Evolutionary conservation across 1,140 invertebrate species (phyloP), one percentile per base, ranked within the genome.

Genomic region (Andricus grossulariae): DNA sequence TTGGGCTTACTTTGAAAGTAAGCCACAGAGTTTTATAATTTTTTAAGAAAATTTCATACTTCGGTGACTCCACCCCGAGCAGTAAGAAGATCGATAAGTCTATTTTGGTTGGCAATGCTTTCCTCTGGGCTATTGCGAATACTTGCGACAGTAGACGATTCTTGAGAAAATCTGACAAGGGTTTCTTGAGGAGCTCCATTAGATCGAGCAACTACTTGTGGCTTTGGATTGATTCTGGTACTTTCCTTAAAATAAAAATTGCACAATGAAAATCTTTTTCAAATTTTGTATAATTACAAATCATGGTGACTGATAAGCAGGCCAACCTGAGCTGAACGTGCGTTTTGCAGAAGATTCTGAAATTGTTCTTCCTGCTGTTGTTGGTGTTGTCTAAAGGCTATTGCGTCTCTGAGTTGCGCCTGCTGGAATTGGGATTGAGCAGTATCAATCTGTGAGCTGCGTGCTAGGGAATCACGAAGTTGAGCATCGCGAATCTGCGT

Each of bases 1-100:
- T n/a, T 70, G 15, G 19, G 19, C 32, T 70, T 13, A 32, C 6
- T 16, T 15, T 11, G 32, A 1, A 0, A 6, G 25, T 32, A 32
- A 32, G 2, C 25, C 25, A 32, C 2, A 32, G 19, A 21, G 0
- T 32, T 16, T 32, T 21, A 0, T 13, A 70, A 32, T 21, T 32
- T n/a, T 5, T 12, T 21, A 16, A 16, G 18, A 72, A 55, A 25
- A 19, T 16, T 2, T 72, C 25, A 79, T 84, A 89, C 86, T 87
- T 93, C 91, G 66, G 92, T 84, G 50, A 92, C 85, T 57, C 89
- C 89, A 76, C 92, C 89, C 60, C 86, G 89, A 60, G 90, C 92
- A 19, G 92, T 92, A 21, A 93, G 84, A 50, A 93, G 87, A 60
- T 93, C 89, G 73, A 93, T 89, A 12, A 93, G 87, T 73, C 89